Base-by-base conservation (phyloP, 2,797 vertebrate species). In the Artibeus jamaicensis region DNA sequence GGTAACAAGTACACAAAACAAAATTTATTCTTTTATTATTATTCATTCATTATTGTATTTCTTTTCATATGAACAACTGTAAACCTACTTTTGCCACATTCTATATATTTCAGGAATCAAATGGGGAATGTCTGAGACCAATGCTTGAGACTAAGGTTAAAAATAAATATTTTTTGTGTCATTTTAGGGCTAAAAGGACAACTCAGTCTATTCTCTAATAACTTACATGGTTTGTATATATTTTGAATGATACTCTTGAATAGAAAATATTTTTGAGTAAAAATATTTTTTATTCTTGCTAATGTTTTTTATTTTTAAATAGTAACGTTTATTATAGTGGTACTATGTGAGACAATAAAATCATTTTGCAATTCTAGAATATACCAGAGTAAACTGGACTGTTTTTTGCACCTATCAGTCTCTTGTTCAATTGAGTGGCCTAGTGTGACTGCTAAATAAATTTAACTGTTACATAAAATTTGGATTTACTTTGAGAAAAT, bases 391-490 rank as follows among this genome's bases (percentile, higher is more conserved):
- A 18, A 32, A 74, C 53, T 21, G 21, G 19, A 59, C 12, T 46
- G 37, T 59, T 4, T n/a, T 77, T 53, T 37, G 16, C 24, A 70
- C 22, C 48, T 78, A 70, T 46, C 24, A 26, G 1, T 62, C 6
- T 42, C 50, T 59, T 93, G 32, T 26, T 93, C 24, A 93, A 5
- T 37, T 81, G 39, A 83, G 22, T 55, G 42, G 57, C 19, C 37
- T 85, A 84, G 16, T 86, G 71, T 91, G 46, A 89, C 74, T 92
- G n/a, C 37, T 78, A 82, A 82, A 39, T 59, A 96, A 95, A 86
- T 74, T 16, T 76, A 71, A 21, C 59, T 81, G 83, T 44, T 85
- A 46, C 29, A 83, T 74, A 82, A 82, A 82, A 50, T 42, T 46
- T 95, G 39, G 37, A 44, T 88, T 96, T 55, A 50, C 37, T 53